phyloP scores from a whole-genome alignment of 1,140 invertebrate species.

The Leguminivora glycinivorella region DNA sequence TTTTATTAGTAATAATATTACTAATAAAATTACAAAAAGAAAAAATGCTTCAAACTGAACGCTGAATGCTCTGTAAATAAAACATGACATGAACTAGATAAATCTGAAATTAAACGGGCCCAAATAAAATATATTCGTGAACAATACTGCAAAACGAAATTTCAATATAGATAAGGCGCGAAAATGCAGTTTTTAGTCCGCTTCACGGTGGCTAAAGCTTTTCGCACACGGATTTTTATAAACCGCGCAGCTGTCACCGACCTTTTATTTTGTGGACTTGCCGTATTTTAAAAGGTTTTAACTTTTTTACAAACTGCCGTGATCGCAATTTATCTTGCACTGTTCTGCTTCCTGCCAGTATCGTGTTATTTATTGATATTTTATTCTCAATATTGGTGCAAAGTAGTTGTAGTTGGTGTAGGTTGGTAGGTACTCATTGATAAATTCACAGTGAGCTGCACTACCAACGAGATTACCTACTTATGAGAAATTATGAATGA shows the following conservation, averaged over 20 bases:
- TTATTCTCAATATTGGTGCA: not conserved
- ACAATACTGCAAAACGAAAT: not conserved
- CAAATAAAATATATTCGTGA: not conserved
- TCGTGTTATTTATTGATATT: conserved; percentile 4
- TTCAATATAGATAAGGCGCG: not conserved
- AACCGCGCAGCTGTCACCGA: conserved; percentile 19
- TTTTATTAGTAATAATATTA: too few species aligned
- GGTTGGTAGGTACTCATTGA: too few species aligned
- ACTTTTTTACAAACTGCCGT: not conserved
- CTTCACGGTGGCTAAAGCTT: conserved; percentile 4
- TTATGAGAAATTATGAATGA: too few species aligned
- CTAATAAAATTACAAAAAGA: too few species aligned
- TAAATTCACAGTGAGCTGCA: too few species aligned
- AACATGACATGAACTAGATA: not conserved
- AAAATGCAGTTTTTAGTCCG: not conserved
- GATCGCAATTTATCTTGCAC: not conserved
- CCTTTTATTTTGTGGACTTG: conserved; percentile 16
- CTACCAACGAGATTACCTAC: too few species aligned
- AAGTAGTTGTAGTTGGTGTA: not conserved
- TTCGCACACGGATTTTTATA: conserved; percentile 18
- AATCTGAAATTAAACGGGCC: not conserved
- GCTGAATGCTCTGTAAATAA: too few species aligned
- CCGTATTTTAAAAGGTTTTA: conserved; percentile 15
- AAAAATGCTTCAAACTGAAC: too few species aligned
- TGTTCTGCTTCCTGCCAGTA: not conserved